A percentile compares a stretch with the other conserved stretches of the same genome.
These are phyloP conservation scores for Orchesella flavescens DNA, from an alignment of 2,888 invertebrate genomes.

Conservation along the genomic window DNA sequence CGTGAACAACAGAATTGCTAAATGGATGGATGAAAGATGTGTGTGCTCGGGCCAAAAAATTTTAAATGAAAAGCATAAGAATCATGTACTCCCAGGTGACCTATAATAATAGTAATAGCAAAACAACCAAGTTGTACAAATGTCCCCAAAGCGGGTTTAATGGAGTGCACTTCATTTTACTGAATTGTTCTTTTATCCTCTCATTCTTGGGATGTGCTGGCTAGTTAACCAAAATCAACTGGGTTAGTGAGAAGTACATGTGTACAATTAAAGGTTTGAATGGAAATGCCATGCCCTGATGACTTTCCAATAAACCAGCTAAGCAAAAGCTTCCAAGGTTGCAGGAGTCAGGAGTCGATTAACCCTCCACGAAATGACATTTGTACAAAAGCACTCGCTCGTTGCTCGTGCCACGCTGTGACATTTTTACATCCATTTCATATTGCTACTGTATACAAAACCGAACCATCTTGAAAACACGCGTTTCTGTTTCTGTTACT, in stretches of 20 bases:
- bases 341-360: constrained; percentile 50
- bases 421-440: constrained; percentile 32
- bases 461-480: neutral
- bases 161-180: constrained; percentile 33
- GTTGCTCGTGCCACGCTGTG: constrained; percentile 42
- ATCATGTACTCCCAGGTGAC: constrained; percentile 23
- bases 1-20: neutral
- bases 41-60: neutral
- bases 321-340: constrained; percentile 40
- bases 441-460: constrained; percentile 26
- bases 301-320: constrained; percentile 46
- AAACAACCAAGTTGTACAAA: neutral
- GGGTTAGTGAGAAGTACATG: no score
- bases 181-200: constrained; percentile 25
- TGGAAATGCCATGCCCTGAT: constrained; percentile 51
- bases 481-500: neutral
- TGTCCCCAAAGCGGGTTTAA: constrained; percentile 32
- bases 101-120: constrained; percentile 11
- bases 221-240: constrained; percentile 22
- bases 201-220: constrained; percentile 12
- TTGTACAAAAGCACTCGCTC: constrained; percentile 36
- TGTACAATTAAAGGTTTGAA: constrained; percentile 14
- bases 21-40: neutral
- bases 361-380: constrained; percentile 51
- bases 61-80: no score